phyloP scores from a whole-genome alignment of 2,888 invertebrate species.

The Hirtodrosophila confusa region DNA sequence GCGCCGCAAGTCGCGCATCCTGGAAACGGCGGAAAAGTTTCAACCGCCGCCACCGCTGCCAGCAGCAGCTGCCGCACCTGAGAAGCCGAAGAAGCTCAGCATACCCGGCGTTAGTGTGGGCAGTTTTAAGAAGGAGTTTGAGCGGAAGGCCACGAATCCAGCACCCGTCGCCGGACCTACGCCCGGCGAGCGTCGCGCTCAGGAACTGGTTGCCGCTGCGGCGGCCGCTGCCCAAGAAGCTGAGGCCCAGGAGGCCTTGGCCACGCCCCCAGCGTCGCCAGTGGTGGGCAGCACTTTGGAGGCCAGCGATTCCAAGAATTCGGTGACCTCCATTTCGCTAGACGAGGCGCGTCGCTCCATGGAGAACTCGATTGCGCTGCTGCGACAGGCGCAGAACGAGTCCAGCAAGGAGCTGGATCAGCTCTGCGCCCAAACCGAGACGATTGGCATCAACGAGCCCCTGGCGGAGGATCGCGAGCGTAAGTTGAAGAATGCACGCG shows the following conservation, averaged over 20 bases:
- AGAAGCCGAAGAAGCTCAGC: constrained; percentile 91
- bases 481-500: constrained; percentile 88
- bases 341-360: constrained; percentile 86
- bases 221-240: constrained; percentile 66
- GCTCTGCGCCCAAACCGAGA: constrained; percentile 83
- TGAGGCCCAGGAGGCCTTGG: constrained; percentile 56
- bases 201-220: constrained; percentile 77
- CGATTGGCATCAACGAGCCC: constrained; percentile 79
- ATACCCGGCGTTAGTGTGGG: constrained; percentile 93
- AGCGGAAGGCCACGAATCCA: constrained; percentile 89
- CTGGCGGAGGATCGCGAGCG: constrained; percentile 84
- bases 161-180: constrained; percentile 83
- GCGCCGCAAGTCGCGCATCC: constrained; percentile 88
- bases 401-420: constrained; percentile 84
- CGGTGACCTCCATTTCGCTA: constrained; percentile 85
- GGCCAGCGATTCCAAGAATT: constrained; percentile 86
- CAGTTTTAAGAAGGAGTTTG: constrained; percentile 94
- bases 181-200: constrained; percentile 79
- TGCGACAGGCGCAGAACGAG: constrained; percentile 85
- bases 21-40: constrained; percentile 89
- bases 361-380: constrained; percentile 87
- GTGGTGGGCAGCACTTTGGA: constrained; percentile 61
- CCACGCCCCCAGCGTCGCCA: constrained; percentile 82
- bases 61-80: constrained; percentile 44
- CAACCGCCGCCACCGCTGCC: constrained; percentile 85